Conservation (phyloP, 2,113 vertebrate species). For the Elachura formosa region DNA sequence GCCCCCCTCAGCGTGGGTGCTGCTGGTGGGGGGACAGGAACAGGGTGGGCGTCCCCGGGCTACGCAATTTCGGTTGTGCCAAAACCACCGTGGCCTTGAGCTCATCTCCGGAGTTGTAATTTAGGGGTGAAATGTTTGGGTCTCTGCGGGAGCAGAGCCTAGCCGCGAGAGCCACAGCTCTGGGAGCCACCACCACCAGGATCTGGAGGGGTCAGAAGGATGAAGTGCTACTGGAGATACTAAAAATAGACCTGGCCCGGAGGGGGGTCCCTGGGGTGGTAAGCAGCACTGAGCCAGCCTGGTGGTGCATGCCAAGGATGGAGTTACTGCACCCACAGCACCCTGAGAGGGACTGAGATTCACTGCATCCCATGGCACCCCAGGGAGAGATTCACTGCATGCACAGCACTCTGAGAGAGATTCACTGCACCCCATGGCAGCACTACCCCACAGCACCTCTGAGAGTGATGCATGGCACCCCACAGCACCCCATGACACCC, state of each 20-base stretch:
- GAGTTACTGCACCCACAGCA: not conserved
- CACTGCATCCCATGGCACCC: not conserved
- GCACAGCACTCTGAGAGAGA: no score
- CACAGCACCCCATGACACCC: not conserved
- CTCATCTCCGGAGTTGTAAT: not conserved
- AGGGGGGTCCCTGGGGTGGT: not conserved
- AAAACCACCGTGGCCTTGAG: not conserved
- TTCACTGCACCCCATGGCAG: no score
- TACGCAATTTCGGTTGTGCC: not conserved
- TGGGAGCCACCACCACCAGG: not conserved
- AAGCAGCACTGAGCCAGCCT: not conserved
- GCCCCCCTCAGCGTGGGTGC: not conserved
- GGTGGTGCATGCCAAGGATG: not conserved
- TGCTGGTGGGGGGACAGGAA: not conserved
- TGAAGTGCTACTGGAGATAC: no score
- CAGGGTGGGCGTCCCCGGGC: not conserved
- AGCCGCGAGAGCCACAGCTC: not conserved
- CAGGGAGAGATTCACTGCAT: rapidly evolving
- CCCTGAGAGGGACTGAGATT: not conserved
- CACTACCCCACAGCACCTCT: no score
- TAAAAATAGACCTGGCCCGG: rapidly evolving
- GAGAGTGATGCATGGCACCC: not conserved
- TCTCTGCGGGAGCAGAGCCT: not conserved
- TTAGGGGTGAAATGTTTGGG: not conserved
- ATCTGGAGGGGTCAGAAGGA: no score